Conservation (phyloP, 2,113 vertebrate genomes). For the Callipepla californica region DNA sequence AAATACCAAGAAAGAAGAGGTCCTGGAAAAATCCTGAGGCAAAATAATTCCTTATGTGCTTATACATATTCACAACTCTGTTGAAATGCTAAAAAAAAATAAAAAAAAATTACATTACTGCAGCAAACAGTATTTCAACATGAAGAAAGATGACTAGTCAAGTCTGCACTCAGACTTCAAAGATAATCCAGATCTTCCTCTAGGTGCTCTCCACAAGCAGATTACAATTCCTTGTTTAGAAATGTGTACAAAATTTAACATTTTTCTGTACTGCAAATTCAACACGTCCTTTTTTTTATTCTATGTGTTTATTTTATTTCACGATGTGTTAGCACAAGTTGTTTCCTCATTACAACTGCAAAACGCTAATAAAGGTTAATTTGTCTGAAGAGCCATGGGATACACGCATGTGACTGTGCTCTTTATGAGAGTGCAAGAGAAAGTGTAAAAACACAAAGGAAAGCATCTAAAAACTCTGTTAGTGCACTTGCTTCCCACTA, state of each 20-base stretch:
- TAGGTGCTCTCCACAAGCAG: neutral
- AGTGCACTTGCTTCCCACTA: neutral
- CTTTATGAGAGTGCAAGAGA: rapidly evolving
- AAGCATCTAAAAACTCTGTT: neutral
- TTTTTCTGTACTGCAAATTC: neutral
- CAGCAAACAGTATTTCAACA: neutral
- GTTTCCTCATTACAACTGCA: neutral
- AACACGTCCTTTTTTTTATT: neutral
- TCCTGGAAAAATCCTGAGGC: neutral
- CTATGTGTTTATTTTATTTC: neutral
- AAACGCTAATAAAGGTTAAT: neutral
- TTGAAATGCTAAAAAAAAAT: neutral
- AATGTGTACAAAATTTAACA: neutral
- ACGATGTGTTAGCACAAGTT: neutral
- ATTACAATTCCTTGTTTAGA: neutral
- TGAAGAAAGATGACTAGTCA: neutral
- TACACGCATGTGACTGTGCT: neutral
- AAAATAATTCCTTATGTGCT: neutral
- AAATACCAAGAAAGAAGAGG: neutral
- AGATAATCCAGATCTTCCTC: neutral
- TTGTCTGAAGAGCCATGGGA: neutral
- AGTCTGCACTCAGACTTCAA: neutral
- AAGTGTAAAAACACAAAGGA: neutral
- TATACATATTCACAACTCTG: neutral
- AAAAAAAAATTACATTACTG: neutral